phyloP scores from a whole-genome alignment of 2,797 vertebrate genomes.

The Champsocephalus gunnari region DNA sequence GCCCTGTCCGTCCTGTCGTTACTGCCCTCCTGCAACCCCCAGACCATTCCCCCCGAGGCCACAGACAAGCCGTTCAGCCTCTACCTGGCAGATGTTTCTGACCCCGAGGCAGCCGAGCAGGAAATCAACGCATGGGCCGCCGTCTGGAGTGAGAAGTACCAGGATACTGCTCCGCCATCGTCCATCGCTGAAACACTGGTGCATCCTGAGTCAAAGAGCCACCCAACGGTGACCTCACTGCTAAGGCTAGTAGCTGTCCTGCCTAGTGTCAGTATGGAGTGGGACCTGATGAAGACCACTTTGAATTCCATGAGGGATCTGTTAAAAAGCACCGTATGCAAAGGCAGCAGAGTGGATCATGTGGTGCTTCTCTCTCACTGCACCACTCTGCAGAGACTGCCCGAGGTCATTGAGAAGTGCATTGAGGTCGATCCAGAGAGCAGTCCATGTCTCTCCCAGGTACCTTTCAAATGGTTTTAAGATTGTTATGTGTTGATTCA shows the following conservation, averaged over 20 bases:
- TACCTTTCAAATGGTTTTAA: conserved; percentile 39
- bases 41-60: conserved; percentile 86
- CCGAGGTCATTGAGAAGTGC: conserved; percentile 92
- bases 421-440: conserved; percentile 90
- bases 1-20: conserved; percentile 92
- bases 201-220: conserved; percentile 91
- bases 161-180: conserved; percentile 91
- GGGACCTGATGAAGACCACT: conserved; percentile 91
- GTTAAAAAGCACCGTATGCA: conserved; percentile 87
- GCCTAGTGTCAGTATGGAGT: conserved; percentile 94
- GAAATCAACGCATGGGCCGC: conserved; percentile 94
- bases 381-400: conserved; percentile 88
- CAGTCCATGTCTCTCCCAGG: conserved; percentile 76
- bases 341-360: conserved; percentile 86
- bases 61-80: conserved; percentile 90
- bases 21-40: conserved; percentile 91
- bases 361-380: conserved; percentile 92
- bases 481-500: background rate
- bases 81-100: conserved; percentile 91
- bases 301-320: conserved; percentile 90
- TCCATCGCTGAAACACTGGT: conserved; percentile 94
- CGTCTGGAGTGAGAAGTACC: conserved; percentile 93
- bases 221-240: conserved; percentile 90
- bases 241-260: conserved; percentile 93
- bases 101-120: conserved; percentile 90